These are phyloP conservation scores for Psittacula derbiana DNA, from an alignment of 2,797 vertebrate species.

Conservation along the genomic window DNA sequence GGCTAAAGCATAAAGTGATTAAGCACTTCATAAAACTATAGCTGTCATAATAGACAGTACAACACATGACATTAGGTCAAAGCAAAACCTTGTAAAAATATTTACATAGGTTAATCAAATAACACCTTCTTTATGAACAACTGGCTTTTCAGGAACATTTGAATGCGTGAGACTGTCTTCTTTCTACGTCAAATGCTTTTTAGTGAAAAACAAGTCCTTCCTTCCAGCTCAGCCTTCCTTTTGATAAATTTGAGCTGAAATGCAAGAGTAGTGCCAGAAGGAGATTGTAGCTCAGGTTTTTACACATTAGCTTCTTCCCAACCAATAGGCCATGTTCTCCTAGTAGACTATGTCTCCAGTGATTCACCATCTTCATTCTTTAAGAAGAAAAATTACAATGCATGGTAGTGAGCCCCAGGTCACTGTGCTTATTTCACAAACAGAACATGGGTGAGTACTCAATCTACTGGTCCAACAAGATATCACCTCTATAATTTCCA, in stretches of 20 bases:
- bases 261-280: neutral
- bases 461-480: neutral
- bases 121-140: neutral
- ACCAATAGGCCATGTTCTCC: neutral
- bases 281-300: neutral
- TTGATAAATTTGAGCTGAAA: neutral
- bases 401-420: neutral
- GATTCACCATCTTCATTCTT: neutral
- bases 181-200: neutral
- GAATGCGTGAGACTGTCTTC: neutral
- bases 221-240: neutral
- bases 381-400: neutral
- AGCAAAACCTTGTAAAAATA: slow-evolving; percentile 19
- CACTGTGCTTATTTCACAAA: neutral
- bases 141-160: neutral
- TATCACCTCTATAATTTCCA: neutral
- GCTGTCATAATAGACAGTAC: neutral
- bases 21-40: neutral
- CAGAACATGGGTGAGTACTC: neutral
- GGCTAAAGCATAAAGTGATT: neutral
- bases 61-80: neutral
- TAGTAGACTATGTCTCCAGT: neutral
- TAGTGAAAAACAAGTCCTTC: neutral
- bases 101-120: slow-evolving; percentile 11
- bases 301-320: neutral